phyloP scores from a whole-genome alignment of 1,140 invertebrate species.

The Euglossa dilemma region DNA sequence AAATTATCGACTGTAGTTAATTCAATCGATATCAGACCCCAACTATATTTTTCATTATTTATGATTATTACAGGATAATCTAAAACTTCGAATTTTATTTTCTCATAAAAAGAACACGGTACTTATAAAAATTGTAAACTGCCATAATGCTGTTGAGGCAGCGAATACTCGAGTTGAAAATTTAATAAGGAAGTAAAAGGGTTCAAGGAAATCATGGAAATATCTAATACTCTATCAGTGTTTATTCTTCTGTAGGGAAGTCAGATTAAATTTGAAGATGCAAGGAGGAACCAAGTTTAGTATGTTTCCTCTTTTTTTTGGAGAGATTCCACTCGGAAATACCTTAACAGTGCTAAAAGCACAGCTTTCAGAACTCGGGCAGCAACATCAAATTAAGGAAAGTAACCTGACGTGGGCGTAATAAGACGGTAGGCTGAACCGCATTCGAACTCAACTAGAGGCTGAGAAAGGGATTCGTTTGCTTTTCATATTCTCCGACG shows the following conservation, averaged over 20 bases:
- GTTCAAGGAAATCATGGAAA: no score
- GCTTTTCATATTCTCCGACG: not conserved
- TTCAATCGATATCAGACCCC: no score
- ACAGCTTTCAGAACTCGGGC: not conserved
- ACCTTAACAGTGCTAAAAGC: not conserved
- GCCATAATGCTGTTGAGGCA: no score
- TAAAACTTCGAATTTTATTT: no score
- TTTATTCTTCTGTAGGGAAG: not conserved
- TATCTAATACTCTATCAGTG: not conserved
- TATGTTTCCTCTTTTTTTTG: not conserved
- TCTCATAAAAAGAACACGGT: no score
- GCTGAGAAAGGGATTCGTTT: not conserved
- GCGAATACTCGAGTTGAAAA: no score
- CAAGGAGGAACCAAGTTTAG: no score
- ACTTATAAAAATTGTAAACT: no score
- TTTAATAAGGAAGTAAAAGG: no score
- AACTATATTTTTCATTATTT: no score
- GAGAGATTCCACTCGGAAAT: not conserved
- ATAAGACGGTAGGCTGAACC: constrained; percentile 5
- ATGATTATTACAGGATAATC: no score
- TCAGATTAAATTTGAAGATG: not conserved
- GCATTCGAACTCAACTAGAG: not conserved
- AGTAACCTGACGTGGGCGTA: not conserved
- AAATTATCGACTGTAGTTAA: no score
- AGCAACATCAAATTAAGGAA: constrained; percentile 21